Evolutionary conservation across 2,113 vertebrate genomes (phyloP), one percentile per base, ranked within the genome.

Genomic region (Mormoops blainvillei): DNA sequence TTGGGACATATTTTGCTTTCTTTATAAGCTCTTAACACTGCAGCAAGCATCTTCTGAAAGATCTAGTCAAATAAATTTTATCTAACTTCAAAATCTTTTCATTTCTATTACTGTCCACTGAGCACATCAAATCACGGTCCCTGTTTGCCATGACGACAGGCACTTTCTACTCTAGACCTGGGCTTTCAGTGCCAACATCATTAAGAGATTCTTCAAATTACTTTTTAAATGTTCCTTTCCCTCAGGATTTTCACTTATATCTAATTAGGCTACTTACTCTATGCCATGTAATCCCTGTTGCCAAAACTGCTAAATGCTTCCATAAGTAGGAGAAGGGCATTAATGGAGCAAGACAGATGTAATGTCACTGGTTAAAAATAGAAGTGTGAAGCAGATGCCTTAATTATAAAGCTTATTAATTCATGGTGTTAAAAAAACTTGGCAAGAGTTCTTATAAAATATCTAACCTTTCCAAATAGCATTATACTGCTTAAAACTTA

Each of bases 231-330:
- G 97, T 96, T 77, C 87, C 97, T 98, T 97, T 98, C 99, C 98
- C 98, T 97, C 28, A 96, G 98, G 98, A 98, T 98, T 99, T 98
- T 98, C 98, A 99, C 98, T 99, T 98, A 98, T 93, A 97, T 93
- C 98, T 99, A 98, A 99, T 99, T 99, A 99, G 98, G 97, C 98
- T 98, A 98, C 98, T 98, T 98, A 98, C 98, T 98, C 98, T 97
- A 98, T 98, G 98, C 98, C 97, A 98, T 98, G 98, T 98, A 98
- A 98, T 98, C 98, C 98, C 98, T 97, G 97, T 98, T 98, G 98
- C 98, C 98, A 98, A 99, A 99, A 99, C 98, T 98, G 98, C 98
- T 99, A 99, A 99, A 98, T 98, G 98, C 98, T 99, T 98, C 98
- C 98, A 96, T 98, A 98, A 98, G 98, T 97, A 98, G 97, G 98